Percentiles rank a stretch among this genome's conserved stretches.
Evolutionary conservation across 2,888 invertebrate species (phyloP).

Genomic region (Scrobipalpa costella): DNA sequence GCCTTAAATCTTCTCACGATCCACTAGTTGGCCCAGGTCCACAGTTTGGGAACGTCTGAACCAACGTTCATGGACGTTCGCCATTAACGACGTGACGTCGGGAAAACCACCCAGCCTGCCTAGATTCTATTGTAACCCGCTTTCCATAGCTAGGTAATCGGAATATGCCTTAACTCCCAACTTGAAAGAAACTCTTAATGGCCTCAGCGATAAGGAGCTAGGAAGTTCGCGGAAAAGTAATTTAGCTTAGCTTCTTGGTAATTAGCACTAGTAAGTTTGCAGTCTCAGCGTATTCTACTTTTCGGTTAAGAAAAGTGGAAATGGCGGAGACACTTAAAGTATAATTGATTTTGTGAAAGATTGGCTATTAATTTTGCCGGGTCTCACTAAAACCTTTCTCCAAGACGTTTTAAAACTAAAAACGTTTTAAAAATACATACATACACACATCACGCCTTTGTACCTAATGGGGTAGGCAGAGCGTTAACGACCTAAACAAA

Average conservation of each 20-base stretch:
- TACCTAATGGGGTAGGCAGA: too few relatives aligned
- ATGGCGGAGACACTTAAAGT: not conserved
- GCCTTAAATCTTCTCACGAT: not conserved
- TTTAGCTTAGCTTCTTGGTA: not conserved
- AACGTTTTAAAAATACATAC: too few relatives aligned
- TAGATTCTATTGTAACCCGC: conserved; percentile 34
- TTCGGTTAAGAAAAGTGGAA: not conserved
- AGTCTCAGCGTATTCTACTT: not conserved
- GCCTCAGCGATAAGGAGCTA: conserved; percentile 20
- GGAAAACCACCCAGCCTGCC: conserved; percentile 29
- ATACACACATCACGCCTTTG: too few relatives aligned
- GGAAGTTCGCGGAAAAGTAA: conserved; percentile 10
- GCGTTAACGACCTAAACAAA: too few relatives aligned
- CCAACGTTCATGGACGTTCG: not conserved
- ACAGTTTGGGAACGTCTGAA: not conserved
- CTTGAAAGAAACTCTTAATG: conserved; percentile 22
- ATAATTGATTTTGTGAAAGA: not conserved
- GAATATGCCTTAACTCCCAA: conserved; percentile 9
- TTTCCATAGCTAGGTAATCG: conserved; percentile 38
- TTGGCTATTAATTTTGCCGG: too few relatives aligned
- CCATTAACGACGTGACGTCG: conserved; percentile 28
- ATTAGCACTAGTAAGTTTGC: conserved; percentile 13
- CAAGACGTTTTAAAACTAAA: too few relatives aligned
- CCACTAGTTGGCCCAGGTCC: too few relatives aligned
- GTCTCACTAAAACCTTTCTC: too few relatives aligned